These are phyloP conservation scores for Parazoanthus swiftii DNA, from an alignment of 92 coral and sea anemone species.

Conservation along the genomic window DNA sequence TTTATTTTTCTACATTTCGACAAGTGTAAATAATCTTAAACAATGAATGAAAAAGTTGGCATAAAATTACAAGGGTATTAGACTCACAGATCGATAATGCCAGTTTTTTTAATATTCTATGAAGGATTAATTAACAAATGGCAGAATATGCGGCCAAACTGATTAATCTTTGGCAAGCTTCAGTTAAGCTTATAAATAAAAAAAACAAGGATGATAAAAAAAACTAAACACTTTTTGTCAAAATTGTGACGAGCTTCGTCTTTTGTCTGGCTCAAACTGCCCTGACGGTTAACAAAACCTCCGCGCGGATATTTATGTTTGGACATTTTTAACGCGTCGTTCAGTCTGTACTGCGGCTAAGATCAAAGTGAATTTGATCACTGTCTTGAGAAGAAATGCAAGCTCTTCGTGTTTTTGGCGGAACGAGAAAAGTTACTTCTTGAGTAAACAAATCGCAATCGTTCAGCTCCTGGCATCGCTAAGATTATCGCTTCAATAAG, in stretches of 20 bases:
- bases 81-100: too few relatives aligned
- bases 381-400: too few relatives aligned
- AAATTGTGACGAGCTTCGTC: background rate
- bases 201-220: background rate
- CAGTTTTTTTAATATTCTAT: too few relatives aligned
- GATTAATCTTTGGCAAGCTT: background rate
- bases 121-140: too few relatives aligned
- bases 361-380: background rate
- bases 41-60: too few relatives aligned
- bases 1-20: too few relatives aligned
- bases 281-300: background rate
- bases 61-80: too few relatives aligned
- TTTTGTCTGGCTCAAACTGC: background rate
- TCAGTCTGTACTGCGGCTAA: background rate
- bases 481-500: background rate
- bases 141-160: background rate
- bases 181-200: background rate
- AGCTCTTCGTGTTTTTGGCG: background rate
- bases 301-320: background rate
- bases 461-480: background rate
- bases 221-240: too few relatives aligned
- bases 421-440: too few relatives aligned
- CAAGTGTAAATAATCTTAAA: too few relatives aligned
- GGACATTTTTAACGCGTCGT: background rate
- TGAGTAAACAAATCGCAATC: background rate